Conservation (phyloP, 1,140 invertebrate genomes). For the Drosophila malerkotliana region DNA sequence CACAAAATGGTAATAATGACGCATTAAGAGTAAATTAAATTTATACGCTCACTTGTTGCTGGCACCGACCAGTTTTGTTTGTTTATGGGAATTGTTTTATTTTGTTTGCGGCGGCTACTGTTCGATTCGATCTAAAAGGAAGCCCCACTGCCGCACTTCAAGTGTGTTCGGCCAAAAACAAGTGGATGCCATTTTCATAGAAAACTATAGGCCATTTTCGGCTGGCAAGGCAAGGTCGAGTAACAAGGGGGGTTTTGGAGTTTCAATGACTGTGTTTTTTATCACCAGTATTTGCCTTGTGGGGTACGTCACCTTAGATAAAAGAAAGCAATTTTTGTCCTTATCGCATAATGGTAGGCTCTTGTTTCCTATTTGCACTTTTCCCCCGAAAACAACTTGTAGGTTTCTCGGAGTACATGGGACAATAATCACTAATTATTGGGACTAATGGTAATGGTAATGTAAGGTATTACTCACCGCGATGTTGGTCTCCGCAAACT, state of each 20-base stretch:
- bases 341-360: conserved; percentile 27
- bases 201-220: conserved; percentile 43
- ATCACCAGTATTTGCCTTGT: conserved; percentile 3
- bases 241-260: conserved; percentile 11
- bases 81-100: conserved; percentile 27
- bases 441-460: too few species aligned
- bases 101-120: conserved; percentile 38
- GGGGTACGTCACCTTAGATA: conserved; percentile 13
- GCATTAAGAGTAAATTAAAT: conserved; percentile 70
- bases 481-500: not conserved
- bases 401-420: not conserved
- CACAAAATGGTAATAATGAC: conserved; percentile 65
- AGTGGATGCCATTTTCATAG: conserved; percentile 38
- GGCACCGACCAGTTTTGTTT: conserved; percentile 12
- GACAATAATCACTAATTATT: conserved; percentile 23
- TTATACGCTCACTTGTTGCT: conserved; percentile 62
- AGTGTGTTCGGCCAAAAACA: conserved; percentile 30
- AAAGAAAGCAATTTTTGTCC: conserved; percentile 8
- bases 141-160: conserved; percentile 57
- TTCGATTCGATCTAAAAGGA: conserved; percentile 17
- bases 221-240: conserved; percentile 62
- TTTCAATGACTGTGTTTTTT: conserved; percentile 18
- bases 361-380: conserved; percentile 26
- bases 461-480: conserved; percentile 33
- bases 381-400: conserved; percentile 12